A percentile compares a stretch with the other conserved stretches of the same genome.
Conservation (phyloP, 2,797 vertebrate genomes). For the Tolypeutes matacus region DNA sequence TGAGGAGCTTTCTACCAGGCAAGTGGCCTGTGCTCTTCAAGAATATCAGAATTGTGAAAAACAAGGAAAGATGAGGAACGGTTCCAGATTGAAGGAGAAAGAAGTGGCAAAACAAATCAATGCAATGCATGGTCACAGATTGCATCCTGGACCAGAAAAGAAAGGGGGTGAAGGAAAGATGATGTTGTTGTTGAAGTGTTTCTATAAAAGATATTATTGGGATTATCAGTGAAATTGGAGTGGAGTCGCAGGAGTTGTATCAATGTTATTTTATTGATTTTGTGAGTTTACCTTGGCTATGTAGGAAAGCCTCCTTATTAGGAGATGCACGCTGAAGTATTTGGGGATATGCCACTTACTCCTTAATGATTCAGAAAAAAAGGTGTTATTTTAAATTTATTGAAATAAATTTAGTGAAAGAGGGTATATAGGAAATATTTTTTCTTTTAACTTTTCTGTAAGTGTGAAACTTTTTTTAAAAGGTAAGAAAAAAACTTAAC, state of each 20-base stretch:
- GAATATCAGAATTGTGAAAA: not conserved
- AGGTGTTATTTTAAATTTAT: not conserved
- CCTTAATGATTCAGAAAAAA: not conserved
- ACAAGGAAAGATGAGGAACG: not conserved
- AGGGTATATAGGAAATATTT: not conserved
- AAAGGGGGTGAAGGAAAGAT: not conserved
- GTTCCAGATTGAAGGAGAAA: not conserved
- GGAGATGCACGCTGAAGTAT: not conserved
- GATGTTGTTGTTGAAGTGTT: not conserved
- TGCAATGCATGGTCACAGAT: not conserved
- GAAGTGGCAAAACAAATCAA: not conserved
- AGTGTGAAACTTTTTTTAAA: slow-evolving; percentile 42
- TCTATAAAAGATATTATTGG: not conserved
- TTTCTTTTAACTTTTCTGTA: not conserved
- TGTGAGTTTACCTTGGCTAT: not conserved
- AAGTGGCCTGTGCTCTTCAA: not conserved
- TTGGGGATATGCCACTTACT: not conserved
- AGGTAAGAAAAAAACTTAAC: not conserved
- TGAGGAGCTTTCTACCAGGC: not conserved
- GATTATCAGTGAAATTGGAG: not conserved
- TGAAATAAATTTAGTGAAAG: slow-evolving; percentile 21
- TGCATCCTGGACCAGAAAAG: not conserved
- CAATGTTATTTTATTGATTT: not conserved
- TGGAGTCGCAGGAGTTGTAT: not conserved
- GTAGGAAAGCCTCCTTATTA: not conserved